phyloP scores from a whole-genome alignment of 2,113 vertebrate genomes.

The Pyrgilauda ruficollis region DNA sequence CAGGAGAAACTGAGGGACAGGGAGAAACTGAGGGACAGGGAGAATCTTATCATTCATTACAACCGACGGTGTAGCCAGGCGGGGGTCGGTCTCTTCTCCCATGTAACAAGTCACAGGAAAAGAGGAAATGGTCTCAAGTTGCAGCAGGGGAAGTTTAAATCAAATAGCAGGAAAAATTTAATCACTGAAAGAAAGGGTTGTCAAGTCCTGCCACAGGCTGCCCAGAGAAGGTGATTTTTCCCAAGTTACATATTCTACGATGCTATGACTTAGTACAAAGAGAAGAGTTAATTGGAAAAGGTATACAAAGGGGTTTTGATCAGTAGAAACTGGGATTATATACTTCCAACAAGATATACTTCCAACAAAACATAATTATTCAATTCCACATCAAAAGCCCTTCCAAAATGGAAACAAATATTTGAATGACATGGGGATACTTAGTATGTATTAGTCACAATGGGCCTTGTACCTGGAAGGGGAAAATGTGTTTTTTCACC shows the following conservation, averaged over 20 bases:
- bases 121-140: neutral
- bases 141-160: neutral
- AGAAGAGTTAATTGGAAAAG: slow-evolving; percentile 13
- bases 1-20: neutral
- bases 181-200: neutral
- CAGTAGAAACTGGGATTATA: neutral
- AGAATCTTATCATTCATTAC: neutral
- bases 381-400: neutral
- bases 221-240: neutral
- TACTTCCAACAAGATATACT: neutral
- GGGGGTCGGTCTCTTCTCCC: neutral
- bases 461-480: neutral
- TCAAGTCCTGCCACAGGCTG: neutral
- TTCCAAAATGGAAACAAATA: neutral
- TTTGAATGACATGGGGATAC: neutral
- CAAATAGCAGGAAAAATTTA: neutral
- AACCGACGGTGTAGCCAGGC: neutral
- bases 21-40: neutral
- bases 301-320: neutral
- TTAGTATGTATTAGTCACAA: neutral
- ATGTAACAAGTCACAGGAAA: neutral
- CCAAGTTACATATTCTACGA: neutral
- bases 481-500: neutral
- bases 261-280: neutral
- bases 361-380: neutral